Conservation (phyloP, 1,140 invertebrate species). For the Brachionus asplanchnoidis region DNA sequence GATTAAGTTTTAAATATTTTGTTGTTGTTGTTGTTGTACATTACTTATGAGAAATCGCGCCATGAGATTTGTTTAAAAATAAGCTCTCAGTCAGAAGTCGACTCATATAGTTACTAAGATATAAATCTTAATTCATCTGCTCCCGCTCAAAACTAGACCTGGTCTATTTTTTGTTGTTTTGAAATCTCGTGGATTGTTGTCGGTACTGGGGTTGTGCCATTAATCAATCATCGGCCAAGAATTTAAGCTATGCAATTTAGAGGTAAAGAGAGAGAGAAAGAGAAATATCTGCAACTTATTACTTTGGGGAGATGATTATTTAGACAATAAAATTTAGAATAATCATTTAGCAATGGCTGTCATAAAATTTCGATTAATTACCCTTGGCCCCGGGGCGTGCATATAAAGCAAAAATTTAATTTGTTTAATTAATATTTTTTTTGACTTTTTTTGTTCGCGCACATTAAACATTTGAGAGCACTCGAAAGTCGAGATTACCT, state of each 20-base stretch:
- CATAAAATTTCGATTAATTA: slow-evolving; percentile 23
- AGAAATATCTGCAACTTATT: slow-evolving; percentile 25
- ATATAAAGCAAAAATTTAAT: background rate
- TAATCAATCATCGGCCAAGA: background rate
- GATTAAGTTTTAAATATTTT: background rate
- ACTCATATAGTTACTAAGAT: background rate
- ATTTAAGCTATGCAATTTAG: background rate
- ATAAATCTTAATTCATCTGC: background rate
- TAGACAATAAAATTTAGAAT: background rate
- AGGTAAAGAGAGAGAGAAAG: background rate
- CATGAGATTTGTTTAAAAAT: background rate
- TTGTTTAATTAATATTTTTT: background rate
- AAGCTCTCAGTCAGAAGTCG: background rate
- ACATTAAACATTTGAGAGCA: slow-evolving; percentile 19
- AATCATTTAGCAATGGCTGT: slow-evolving; percentile 20
- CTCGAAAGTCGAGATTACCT: slow-evolving; percentile 18
- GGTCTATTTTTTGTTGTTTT: background rate
- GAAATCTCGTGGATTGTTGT: background rate
- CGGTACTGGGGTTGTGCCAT: background rate
- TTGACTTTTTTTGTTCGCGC: slow-evolving; percentile 9
- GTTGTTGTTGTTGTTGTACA: background rate
- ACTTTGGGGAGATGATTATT: slow-evolving; percentile 26
- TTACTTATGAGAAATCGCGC: background rate
- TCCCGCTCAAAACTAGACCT: background rate
- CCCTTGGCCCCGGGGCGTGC: background rate